Conservation (phyloP, 92 coral and sea anemone species). For the Zoanthus sansibaricus region DNA sequence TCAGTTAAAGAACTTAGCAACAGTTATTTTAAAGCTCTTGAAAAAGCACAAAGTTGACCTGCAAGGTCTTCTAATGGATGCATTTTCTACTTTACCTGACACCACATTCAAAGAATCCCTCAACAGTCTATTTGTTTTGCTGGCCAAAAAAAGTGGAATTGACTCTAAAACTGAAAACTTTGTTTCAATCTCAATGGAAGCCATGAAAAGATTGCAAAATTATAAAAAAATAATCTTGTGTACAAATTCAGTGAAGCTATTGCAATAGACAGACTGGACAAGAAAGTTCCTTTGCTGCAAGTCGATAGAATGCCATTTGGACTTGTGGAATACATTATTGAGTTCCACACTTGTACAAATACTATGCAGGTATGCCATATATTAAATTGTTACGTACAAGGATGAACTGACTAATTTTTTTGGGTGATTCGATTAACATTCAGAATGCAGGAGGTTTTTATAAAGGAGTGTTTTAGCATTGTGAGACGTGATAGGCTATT, state of each 20-base stretch:
- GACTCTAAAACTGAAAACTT: conserved; percentile 54
- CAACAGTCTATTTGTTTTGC: conserved; percentile 3
- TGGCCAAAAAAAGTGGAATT: conserved; percentile 47
- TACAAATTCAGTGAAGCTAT: conserved; percentile 53
- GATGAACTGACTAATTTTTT: background rate
- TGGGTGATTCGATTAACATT: background rate
- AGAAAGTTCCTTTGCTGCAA: conserved; percentile 47
- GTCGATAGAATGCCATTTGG: conserved; percentile 85
- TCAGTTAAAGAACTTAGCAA: background rate
- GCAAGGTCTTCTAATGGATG: background rate
- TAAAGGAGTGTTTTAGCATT: no score
- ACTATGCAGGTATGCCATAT: conserved; percentile 64
- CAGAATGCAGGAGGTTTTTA: background rate
- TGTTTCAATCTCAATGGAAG: conserved; percentile 36
- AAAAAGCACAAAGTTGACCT: background rate
- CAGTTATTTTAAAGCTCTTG: background rate
- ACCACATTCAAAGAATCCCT: background rate
- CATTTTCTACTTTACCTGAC: background rate
- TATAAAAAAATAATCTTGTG: conserved; percentile 53
- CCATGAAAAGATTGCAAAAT: conserved; percentile 54
- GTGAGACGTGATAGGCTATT: no score
- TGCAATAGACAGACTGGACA: conserved; percentile 9
- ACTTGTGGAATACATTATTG: conserved; percentile 65
- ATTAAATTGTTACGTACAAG: background rate
- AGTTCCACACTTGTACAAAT: conserved; percentile 72